phyloP scores from a whole-genome alignment of 2,888 invertebrate genomes.

The Drosophila helvetica region DNA sequence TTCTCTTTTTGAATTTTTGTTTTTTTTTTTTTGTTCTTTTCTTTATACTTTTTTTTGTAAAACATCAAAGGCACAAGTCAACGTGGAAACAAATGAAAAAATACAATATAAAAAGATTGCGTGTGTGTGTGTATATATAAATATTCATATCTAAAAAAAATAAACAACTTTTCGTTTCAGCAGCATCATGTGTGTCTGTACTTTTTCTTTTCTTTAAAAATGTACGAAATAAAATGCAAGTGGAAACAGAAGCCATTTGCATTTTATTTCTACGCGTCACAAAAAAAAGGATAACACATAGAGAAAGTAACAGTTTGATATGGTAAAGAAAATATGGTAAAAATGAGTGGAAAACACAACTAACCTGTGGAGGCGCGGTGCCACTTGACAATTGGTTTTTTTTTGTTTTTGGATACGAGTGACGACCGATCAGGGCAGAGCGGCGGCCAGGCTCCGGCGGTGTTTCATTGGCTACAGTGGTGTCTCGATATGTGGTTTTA shows the following conservation, averaged over 20 bases:
- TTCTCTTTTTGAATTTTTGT: slow-evolving; percentile 35
- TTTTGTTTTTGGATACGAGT: slow-evolving; percentile 68
- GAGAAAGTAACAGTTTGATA: slow-evolving; percentile 43
- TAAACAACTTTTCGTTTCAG: slow-evolving; percentile 52
- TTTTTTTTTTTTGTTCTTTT: slow-evolving; percentile 20
- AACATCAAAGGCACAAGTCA: slow-evolving; percentile 84
- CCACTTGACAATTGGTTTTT: slow-evolving; percentile 74
- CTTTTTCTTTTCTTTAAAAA: slow-evolving; percentile 36
- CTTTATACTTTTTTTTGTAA: slow-evolving; percentile 26
- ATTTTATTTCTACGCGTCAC: slow-evolving; percentile 26
- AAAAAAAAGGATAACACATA: slow-evolving; percentile 40
- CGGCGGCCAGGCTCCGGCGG: slow-evolving; percentile 66
- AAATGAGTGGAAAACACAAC: slow-evolving; percentile 80
- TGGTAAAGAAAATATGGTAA: slow-evolving; percentile 49
- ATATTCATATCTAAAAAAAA: slow-evolving; percentile 28
- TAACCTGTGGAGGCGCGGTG: slow-evolving; percentile 80
- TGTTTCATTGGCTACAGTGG: slow-evolving; percentile 64
- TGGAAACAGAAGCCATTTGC: slow-evolving; percentile 26
- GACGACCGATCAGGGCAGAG: slow-evolving; percentile 73
- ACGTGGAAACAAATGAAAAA: slow-evolving; percentile 72
- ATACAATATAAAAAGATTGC: slow-evolving; percentile 53
- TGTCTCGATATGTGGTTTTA: slow-evolving; percentile 18
- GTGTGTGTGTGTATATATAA: slow-evolving; percentile 13
- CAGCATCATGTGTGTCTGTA: slow-evolving; percentile 49
- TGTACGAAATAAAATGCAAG: slow-evolving; percentile 25